Evolutionary conservation across 1,140 invertebrate species (phyloP), one percentile per base, ranked within the genome.

Genomic region (Ceratitis capitata): DNA sequence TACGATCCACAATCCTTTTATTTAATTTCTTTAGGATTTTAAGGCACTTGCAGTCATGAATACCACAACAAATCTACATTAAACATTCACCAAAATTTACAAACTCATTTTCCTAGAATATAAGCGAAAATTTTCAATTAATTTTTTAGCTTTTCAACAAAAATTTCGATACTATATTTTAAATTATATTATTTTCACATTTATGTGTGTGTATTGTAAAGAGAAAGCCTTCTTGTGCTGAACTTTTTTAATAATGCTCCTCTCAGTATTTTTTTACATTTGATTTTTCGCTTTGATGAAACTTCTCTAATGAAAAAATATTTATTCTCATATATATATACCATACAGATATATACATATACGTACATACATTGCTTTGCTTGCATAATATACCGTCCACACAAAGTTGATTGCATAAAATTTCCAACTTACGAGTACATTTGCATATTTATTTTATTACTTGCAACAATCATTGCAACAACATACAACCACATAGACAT

Each of bases 361-460:
- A 64, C 26, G 10, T 16, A 14, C 12, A 12, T 64, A 35, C 32
- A 10, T 16, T 1, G 1, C 9, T 78, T 78, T 78, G 69, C 45
- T 78, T 45, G 39, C 19, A 14, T n/a, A 78, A 78, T 39, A 78
- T 19, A 45, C 69, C 10, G 10, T 32, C 69, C 69, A 78, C 69
- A 78, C 69, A 78, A 78, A 78, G 69, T 78, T 78, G 69, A 78
- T 78, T 78, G 69, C 69, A 78, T 78, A 23, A 78, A 78, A 78
- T 47, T 78, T 78, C 26, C 23, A 78, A 78, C 69, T 45, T 78
- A 23, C 58, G 58, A 29, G 29, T 26, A 64, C 61, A 78, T 78
- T 78, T 45, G 32, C 39, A 78, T 78, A 78, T 78, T 78, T 78
- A 78, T 78, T 78, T 78, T 78, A 78, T 78, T 78, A 78, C n/a